Base-by-base conservation (phyloP, 2,113 vertebrate genomes). In the Phrynocephalus versicolor region DNA sequence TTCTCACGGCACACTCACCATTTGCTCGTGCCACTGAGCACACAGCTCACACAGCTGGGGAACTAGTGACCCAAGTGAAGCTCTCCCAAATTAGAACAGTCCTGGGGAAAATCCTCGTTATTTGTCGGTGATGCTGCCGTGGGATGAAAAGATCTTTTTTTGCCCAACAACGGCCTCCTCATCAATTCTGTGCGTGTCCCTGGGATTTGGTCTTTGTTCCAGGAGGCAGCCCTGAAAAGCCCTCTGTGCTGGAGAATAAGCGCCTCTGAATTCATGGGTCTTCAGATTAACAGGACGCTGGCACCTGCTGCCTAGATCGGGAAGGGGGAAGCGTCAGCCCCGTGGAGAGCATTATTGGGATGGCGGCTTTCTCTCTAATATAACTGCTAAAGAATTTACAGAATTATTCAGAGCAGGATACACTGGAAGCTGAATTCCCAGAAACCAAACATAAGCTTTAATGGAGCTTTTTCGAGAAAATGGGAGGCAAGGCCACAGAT, bases 221-320 rank as follows among this genome's bases (percentile, higher is more conserved):
- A 62, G 89, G 86, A 76, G 86, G 81, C 89, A 92, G 89, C 90
- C 91, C 84, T 83, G 84, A 86, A 88, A 89, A 87, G 90, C 70
- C 87, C 84, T 86, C 88, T 69, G 87, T 81, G 85, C 21, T 57
- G 55, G 86, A 91, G 93, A 72, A 91, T 91, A 92, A 94, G 92
- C 88, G 90, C 87, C 90, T 92, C 16, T 62, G 88, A 93, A 94
- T 92, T 91, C 89, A 87, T 90, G 87, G 91, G 90, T 88, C 92
- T 92, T 90, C 92, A 93, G 92, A 94, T 95, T 93, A 90, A 93
- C 92, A 89, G 92, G 91, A 85, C 81, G 80, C 90, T 92, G 91
- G 90, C 93, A 94, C 92, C 93, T 93, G 94, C 93, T 94, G 89
- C 90, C 90, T 88, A 78, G 57, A 75, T 78, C 85, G 70, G 41